Base-by-base conservation (phyloP, 2,888 invertebrate species). In the Glyphotaelius pellucidus region DNA sequence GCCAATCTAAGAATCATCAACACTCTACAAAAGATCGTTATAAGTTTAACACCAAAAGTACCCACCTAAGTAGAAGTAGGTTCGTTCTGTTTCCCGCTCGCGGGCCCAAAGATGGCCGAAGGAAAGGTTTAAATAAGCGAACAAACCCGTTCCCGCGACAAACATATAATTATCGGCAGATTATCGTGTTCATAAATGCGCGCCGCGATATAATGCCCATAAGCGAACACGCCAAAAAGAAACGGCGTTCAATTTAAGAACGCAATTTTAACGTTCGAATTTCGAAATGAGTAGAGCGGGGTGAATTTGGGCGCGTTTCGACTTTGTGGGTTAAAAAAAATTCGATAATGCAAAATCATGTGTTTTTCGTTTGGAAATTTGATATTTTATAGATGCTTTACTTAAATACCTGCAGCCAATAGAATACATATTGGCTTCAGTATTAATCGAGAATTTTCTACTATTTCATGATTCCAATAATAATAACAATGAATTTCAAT, bases 121-220 rank as follows among this genome's bases (percentile, higher is more conserved):
- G 32, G 35, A 83, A 83, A 83, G 19, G 83, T 11, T 35, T 35
- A 67, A 67, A 67, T n/a, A 67, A 67, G 67, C 67, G 35, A 83
- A 83, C 35, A 25, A 9, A 83, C 35, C 83, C 32, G 83, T 83
- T 83, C 35, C 83, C 83, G 83, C 32, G 83, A 35, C 83, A 25
- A 67, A 67, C 67, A 67, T 67, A 67, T 67, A 67, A 83, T 83
- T 83, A 83, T 83, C 83, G 83, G 35, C 83, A 83, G 83, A 83
- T 83, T 83, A 83, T 83, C 83, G 35, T 83, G 83, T 83, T 35
- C 83, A 32, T 83, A 83, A 83, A 83, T 83, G 83, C 35, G 83
- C 83, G 83, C 83, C 83, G 83, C 67, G 67, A 67, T 67, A 83
- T 83, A 83, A 83, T 83, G 83, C 35, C 25, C 83, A 15, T 11